These are phyloP conservation scores for Eubasilissa regina DNA, from an alignment of 1,140 invertebrate genomes.

Conservation along the genomic window DNA sequence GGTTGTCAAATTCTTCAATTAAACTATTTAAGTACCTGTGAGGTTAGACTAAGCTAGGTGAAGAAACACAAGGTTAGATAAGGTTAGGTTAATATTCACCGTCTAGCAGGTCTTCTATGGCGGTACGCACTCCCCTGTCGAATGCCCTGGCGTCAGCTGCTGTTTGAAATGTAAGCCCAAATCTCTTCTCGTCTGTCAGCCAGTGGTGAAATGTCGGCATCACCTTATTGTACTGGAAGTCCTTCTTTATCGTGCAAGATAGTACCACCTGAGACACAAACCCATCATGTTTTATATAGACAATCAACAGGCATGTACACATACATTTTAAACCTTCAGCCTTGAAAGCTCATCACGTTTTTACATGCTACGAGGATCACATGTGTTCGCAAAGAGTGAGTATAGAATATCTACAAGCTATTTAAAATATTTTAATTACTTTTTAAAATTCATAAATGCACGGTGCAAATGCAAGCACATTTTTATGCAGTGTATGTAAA, in stretches of 20 bases:
- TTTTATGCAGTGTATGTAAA: too few relatives aligned
- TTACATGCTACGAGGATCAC: too few relatives aligned
- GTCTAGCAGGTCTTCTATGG: constrained; percentile 92
- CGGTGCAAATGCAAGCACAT: too few relatives aligned
- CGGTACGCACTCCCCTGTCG: constrained; percentile 91
- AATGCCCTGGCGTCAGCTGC: constrained; percentile 95
- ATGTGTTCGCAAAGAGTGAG: too few relatives aligned
- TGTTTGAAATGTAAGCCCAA: constrained; percentile 95
- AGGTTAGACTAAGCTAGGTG: background rate
- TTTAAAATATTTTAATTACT: too few relatives aligned
- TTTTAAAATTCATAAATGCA: too few relatives aligned
- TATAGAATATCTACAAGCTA: too few relatives aligned
- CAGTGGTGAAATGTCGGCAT: constrained; percentile 99
- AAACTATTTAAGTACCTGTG: background rate
- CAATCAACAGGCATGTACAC: too few relatives aligned
- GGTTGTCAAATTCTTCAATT: too few relatives aligned
- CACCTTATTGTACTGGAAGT: constrained; percentile 97
- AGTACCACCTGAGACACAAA: constrained; percentile 84
- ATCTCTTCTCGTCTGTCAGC: constrained; percentile 95
- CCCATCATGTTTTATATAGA: too few relatives aligned
- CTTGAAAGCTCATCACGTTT: too few relatives aligned
- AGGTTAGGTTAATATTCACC: constrained; percentile 75
- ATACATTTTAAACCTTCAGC: too few relatives aligned
- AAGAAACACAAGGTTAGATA: background rate
- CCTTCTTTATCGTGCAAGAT: constrained; percentile 95